Evolutionary conservation across 2,888 invertebrate genomes (phyloP), one percentile per base, ranked within the genome.

Genomic region (Hypomecis atomaria): DNA sequence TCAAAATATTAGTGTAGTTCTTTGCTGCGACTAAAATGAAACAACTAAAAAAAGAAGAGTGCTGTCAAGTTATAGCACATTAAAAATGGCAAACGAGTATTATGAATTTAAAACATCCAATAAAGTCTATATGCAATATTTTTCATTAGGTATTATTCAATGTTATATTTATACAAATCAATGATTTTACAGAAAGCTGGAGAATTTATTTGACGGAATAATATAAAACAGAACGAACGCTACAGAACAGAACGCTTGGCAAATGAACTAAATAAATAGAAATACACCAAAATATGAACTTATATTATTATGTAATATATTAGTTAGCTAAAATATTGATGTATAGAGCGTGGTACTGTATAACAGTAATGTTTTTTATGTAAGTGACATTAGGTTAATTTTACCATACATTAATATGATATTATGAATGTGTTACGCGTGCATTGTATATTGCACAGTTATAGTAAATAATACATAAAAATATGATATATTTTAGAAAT

Each of bases 401-500:
- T 75, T 77, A 65, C 52, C 57, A 48, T 56, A 64, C 55, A 58
- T 53, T 53, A 44, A 36, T 44, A 60, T 36, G 8, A 78, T 71
- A 74, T 74, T 72, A 75, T 74, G 77, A 77, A 83, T 85, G 88
- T 88, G 88, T 89, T 87, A 87, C 80, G 86, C 85, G 91, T 92
- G 92, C 91, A 84, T 89, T 89, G 86, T 91, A 91, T 88, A 89
- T 85, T 84, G 89, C 91, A 91, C 92, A 88, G 78, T 80, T 90
- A 87, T 90, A 89, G 87, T 80, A 76, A 85, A 83, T 86, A 88
- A 84, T 89, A 89, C 87, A 89, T 89, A 89, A 89, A 86, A 87
- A 89, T 86, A 83, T 82, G 79, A 88, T 88, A 89, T 92, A 92
- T 92, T 92, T 92, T 91, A 92, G 92, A 90, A 85, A 88, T 92